Evolutionary conservation across 1,140 invertebrate species (phyloP).

Genomic region (Mercenaria mercenaria): DNA sequence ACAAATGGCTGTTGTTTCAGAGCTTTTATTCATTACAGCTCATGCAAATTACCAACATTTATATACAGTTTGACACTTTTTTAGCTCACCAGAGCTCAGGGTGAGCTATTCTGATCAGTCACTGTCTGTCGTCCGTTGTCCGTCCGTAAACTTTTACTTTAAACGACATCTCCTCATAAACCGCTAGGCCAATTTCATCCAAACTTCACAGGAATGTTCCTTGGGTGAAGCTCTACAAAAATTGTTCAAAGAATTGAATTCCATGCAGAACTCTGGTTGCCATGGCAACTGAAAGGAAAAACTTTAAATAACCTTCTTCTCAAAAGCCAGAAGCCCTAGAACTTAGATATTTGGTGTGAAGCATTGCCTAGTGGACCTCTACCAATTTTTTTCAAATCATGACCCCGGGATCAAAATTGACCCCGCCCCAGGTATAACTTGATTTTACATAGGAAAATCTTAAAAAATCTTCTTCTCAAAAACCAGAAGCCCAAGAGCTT

Average conservation of each 20-base stretch:
- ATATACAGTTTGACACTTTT: no score
- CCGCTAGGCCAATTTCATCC: neutral
- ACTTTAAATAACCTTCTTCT: neutral
- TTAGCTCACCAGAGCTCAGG: neutral
- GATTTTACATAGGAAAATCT: neutral
- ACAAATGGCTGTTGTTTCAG: no score
- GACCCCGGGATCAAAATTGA: neutral
- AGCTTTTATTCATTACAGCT: no score
- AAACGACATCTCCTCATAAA: neutral
- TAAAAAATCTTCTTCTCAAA: neutral
- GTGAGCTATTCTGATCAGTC: neutral
- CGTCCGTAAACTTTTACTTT: neutral
- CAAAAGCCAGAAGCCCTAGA: neutral
- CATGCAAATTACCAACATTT: no score
- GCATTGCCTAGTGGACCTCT: neutral
- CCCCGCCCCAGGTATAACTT: neutral
- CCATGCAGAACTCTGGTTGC: no score
- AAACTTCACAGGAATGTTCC: neutral
- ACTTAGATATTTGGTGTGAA: neutral
- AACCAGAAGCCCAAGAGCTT: neutral
- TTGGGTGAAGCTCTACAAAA: neutral
- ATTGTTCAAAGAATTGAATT: neutral
- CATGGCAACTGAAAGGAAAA: neutral
- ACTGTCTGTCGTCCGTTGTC: neutral
- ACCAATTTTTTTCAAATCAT: no score